Percentiles rank a stretch among this genome's conserved stretches.
Conservation (phyloP, 2,113 vertebrate species). For the Muntiacus reevesi region DNA sequence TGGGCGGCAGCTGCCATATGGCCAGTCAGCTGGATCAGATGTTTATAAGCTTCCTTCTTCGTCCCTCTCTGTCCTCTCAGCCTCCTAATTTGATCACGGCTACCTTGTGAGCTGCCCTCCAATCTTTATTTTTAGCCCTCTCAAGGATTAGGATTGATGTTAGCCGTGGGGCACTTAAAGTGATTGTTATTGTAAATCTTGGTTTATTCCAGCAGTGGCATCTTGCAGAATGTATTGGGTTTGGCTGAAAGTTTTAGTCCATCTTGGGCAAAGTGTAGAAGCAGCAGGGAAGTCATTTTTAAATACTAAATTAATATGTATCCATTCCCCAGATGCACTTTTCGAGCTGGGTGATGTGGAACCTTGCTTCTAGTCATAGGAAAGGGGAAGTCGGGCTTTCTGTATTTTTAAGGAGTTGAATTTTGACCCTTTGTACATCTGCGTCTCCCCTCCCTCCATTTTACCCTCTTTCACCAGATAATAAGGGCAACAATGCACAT, state of each 20-base stretch:
- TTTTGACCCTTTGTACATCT: constrained; percentile 45
- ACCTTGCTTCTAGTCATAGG: constrained; percentile 69
- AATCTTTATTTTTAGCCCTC: constrained; percentile 99
- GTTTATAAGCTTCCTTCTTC: constrained; percentile 99
- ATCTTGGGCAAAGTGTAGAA: constrained; percentile 53
- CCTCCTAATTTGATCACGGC: constrained; percentile 94
- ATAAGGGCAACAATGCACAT: constrained; percentile 58
- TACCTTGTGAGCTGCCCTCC: constrained; percentile 96
- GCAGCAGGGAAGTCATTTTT: constrained; percentile 17
- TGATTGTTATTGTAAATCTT: constrained; percentile 99
- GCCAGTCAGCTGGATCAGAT: constrained; percentile 99
- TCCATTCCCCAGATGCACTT: neutral
- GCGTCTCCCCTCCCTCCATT: constrained; percentile 20
- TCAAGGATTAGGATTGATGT: constrained; percentile 99
- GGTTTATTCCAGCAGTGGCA: constrained; percentile 79
- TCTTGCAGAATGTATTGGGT: constrained; percentile 70
- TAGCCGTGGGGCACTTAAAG: constrained; percentile 99
- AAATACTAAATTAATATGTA: neutral
- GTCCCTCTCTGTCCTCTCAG: constrained; percentile 94
- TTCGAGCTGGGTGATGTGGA: neutral
- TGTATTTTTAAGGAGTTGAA: constrained; percentile 63
- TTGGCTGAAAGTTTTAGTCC: constrained; percentile 75
- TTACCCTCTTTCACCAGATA: constrained; percentile 47
- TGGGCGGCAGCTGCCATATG: constrained; percentile 99
- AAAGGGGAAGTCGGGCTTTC: constrained; percentile 66